A percentile compares a stretch with the other conserved stretches of the same genome.
phyloP scores from a whole-genome alignment of 2,113 vertebrate species.

The Anarhynchus alexandrinus region DNA sequence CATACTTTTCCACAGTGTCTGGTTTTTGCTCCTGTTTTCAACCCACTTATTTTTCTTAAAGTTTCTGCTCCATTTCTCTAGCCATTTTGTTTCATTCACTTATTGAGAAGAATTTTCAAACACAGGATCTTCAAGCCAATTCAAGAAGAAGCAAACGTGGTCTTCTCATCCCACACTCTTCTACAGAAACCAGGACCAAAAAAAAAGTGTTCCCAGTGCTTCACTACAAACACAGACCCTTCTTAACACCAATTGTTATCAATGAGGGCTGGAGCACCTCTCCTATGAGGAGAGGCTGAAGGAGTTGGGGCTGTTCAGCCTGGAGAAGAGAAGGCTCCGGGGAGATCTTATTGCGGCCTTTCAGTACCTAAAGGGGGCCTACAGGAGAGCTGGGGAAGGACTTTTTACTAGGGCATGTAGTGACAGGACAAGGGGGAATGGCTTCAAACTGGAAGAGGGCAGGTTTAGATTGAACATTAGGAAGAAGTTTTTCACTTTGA shows the following conservation, averaged over 20 bases:
- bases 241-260: not conserved
- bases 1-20: not conserved
- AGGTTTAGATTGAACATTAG: no score
- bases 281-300: no score
- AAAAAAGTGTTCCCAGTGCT: not conserved
- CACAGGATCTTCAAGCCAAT: not conserved
- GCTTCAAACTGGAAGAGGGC: no score
- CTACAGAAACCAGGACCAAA: not conserved
- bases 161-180: not conserved
- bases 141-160: not conserved
- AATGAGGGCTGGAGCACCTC: no score
- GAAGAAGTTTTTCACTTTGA: no score
- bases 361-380: no score
- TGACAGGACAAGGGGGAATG: no score
- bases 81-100: not conserved
- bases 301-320: no score
- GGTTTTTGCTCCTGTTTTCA: not conserved
- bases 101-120: not conserved
- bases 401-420: no score
- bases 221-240: not conserved
- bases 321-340: no score
- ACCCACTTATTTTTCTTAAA: not conserved
- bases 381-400: no score
- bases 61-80: not conserved
- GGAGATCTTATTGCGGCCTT: no score